A percentile compares a stretch with the other conserved stretches of the same genome.
phyloP scores from a whole-genome alignment of 2,113 vertebrate species.

The Spheniscus mendiculus region DNA sequence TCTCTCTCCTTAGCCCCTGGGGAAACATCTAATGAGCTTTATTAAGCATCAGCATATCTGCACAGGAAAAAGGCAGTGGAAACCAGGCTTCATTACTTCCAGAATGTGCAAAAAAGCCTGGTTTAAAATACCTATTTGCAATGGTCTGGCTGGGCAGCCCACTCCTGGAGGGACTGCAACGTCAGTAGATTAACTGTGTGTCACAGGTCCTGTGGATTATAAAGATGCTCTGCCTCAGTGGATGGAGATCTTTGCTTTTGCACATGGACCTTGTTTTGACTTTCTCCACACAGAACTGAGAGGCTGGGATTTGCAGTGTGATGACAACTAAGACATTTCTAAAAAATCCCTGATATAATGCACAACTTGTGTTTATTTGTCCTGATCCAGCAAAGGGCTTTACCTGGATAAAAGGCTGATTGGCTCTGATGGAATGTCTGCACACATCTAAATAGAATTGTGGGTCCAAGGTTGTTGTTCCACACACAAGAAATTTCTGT shows the following conservation, averaged over 20 bases:
- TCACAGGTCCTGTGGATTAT: not conserved
- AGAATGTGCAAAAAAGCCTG: not conserved
- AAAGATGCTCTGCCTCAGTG: not conserved
- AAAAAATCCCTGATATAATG: not conserved
- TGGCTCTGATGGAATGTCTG: not conserved
- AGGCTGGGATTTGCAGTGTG: not conserved
- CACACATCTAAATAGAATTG: not conserved
- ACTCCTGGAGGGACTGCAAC: not conserved
- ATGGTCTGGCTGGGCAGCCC: not conserved
- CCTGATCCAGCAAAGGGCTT: not conserved
- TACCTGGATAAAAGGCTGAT: not conserved
- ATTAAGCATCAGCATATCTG: not conserved
- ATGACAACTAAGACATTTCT: not conserved
- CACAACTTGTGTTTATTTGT: not conserved
- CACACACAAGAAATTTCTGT: not conserved
- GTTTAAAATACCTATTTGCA: not conserved
- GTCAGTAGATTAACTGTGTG: not conserved
- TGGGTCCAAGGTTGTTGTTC: not conserved
- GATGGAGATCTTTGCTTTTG: not conserved
- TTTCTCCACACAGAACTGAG: not conserved
- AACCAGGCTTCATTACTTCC: not conserved
- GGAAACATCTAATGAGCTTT: not conserved
- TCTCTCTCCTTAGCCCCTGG: not conserved
- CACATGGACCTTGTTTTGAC: fast-evolving
- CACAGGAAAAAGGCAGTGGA: not conserved